A percentile compares a stretch with the other conserved stretches of the same genome.
phyloP scores from a whole-genome alignment of 2,113 vertebrate genomes.

The Passer montanus region DNA sequence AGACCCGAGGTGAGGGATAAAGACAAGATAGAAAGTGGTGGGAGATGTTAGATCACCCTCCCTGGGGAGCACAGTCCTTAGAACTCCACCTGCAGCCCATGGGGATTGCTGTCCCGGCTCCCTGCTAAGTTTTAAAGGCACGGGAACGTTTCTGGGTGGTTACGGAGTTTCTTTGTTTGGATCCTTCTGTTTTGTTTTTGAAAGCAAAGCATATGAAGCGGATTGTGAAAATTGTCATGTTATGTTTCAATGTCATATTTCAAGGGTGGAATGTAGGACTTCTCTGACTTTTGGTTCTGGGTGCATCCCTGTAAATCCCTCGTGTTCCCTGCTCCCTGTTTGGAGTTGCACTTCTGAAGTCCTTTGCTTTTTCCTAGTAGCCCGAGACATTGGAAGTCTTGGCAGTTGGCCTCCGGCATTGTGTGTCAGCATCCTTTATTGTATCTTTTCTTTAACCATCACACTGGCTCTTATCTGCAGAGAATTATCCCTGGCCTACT shows the following conservation, averaged over 20 bases:
- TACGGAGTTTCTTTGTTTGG: background rate
- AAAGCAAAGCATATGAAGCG: background rate
- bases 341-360: background rate
- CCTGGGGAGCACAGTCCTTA: fast-evolving
- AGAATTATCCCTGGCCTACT: background rate
- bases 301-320: background rate
- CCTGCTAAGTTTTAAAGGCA: background rate
- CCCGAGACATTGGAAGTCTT: background rate
- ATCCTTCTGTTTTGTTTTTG: background rate
- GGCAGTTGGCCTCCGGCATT: background rate
- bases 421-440: background rate
- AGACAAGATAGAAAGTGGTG: background rate
- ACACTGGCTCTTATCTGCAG: background rate
- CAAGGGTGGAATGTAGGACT: background rate
- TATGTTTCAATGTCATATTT: background rate
- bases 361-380: background rate
- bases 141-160: background rate
- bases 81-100: background rate
- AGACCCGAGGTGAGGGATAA: background rate
- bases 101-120: no score
- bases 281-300: background rate
- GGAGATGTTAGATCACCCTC: background rate
- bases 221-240: background rate
- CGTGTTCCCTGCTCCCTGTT: background rate
- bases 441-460: background rate